These are phyloP conservation scores for Uria lomvia DNA, from an alignment of 2,113 vertebrate species.

Conservation along the genomic window DNA sequence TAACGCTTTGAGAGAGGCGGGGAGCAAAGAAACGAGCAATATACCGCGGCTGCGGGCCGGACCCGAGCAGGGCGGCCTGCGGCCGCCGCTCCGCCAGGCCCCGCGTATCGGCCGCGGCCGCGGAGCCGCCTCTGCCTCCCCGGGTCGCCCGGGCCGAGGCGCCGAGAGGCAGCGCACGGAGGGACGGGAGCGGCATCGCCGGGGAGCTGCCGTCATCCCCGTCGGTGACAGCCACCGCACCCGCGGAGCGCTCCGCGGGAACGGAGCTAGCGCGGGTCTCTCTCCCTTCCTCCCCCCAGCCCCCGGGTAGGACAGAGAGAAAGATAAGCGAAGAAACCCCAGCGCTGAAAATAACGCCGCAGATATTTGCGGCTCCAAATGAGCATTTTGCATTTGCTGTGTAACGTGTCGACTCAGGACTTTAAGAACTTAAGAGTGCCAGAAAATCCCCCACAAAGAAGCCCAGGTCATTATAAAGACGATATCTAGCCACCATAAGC, in stretches of 20 bases:
- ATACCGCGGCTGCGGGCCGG: not conserved
- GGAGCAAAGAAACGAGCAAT: not conserved
- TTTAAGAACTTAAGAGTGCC: constrained; percentile 60
- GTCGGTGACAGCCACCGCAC: not conserved
- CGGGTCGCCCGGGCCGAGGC: not conserved
- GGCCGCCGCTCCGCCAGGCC: not conserved
- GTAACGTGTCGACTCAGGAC: constrained; percentile 63
- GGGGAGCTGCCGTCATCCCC: not conserved
- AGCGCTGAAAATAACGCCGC: not conserved
- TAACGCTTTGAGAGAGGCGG: not conserved
- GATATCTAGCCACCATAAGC: constrained; percentile 93
- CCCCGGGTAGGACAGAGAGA: not conserved
- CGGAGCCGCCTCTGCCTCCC: not conserved
- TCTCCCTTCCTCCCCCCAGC: not conserved
- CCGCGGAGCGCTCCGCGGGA: not conserved
- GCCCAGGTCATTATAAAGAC: constrained; percentile 77
- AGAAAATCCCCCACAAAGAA: constrained; percentile 83
- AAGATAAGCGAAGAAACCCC: not conserved
- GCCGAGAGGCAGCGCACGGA: not conserved
- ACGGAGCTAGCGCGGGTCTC: not conserved
- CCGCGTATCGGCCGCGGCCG: not conserved
- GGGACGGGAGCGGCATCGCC: not conserved
- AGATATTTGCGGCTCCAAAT: not conserved
- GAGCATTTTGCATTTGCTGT: not conserved
- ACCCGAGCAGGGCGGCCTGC: not conserved